Conservation (phyloP, 2,113 vertebrate genomes). For the Columba livia region DNA sequence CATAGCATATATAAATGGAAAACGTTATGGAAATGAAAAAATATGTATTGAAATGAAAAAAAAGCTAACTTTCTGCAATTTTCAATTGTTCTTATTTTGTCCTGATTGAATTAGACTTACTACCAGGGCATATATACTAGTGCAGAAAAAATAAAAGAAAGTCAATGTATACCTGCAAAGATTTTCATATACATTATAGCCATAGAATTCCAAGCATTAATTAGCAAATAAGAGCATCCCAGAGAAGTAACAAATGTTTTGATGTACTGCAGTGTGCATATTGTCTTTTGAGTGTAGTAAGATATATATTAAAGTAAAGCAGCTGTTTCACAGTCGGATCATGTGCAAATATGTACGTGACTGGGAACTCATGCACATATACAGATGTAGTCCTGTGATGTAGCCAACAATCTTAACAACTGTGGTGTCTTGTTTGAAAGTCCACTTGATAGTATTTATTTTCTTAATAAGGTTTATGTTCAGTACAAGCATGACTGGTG, state of each 20-base stretch:
- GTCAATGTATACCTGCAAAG: not conserved
- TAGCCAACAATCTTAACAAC: not conserved
- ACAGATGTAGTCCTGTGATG: not conserved
- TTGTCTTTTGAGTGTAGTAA: not conserved
- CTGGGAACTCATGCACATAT: not conserved
- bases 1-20: not conserved
- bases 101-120: not conserved
- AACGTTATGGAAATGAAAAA: not conserved
- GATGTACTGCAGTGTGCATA: not conserved
- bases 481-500: too few relatives aligned
- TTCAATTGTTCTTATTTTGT: not conserved
- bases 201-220: not conserved
- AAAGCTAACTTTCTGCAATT: not conserved
- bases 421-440: not conserved
- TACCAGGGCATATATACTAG: not conserved
- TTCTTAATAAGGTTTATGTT: not conserved
- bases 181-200: not conserved
- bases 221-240: not conserved
- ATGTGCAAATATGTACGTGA: not conserved
- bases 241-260: not conserved
- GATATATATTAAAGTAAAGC: not conserved
- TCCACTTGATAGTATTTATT: not conserved
- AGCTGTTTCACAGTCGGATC: not conserved
- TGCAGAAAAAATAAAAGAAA: not conserved
- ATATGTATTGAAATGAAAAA: not conserved